A percentile compares a stretch with the other conserved stretches of the same genome.
phyloP scores from a whole-genome alignment of 2,888 invertebrate species.

The Lycaena phlaeas region DNA sequence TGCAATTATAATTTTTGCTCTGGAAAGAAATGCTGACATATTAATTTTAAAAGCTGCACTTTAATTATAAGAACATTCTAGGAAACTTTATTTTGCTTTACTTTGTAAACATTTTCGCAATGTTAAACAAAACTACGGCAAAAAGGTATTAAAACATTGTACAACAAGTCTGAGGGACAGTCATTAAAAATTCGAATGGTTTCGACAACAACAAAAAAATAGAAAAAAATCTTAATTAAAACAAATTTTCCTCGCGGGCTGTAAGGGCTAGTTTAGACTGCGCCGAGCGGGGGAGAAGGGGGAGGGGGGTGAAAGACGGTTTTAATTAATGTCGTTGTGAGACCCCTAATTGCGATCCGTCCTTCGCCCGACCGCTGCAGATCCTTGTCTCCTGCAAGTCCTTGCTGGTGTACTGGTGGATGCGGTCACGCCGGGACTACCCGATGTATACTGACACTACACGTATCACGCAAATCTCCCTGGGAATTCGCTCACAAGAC shows the following conservation, averaged over 20 bases:
- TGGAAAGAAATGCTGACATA: too few species aligned
- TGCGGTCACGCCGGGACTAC: too few species aligned
- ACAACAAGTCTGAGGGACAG: conserved; percentile 21
- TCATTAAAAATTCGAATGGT: conserved; percentile 26
- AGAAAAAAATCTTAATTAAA: conserved; percentile 52
- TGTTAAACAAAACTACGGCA: conserved; percentile 9
- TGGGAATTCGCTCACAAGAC: too few species aligned
- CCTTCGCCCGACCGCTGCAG: conserved; percentile 32
- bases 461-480: too few species aligned
- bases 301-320: conserved; percentile 35
- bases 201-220: conserved; percentile 25
- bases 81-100: background rate
- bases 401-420: too few species aligned
- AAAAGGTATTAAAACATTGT: conserved; percentile 6
- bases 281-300: conserved; percentile 18
- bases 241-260: conserved; percentile 37
- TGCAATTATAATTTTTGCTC: too few species aligned
- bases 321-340: conserved; percentile 62
- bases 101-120: background rate
- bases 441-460: too few species aligned
- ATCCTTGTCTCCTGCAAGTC: conserved; percentile 1
- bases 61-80: too few species aligned
- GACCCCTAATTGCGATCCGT: conserved; percentile 48
- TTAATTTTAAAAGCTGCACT: too few species aligned
- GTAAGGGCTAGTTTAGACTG: conserved; percentile 55